These are phyloP conservation scores for Platalea minor DNA, from an alignment of 2,797 vertebrate species.

Conservation along the genomic window DNA sequence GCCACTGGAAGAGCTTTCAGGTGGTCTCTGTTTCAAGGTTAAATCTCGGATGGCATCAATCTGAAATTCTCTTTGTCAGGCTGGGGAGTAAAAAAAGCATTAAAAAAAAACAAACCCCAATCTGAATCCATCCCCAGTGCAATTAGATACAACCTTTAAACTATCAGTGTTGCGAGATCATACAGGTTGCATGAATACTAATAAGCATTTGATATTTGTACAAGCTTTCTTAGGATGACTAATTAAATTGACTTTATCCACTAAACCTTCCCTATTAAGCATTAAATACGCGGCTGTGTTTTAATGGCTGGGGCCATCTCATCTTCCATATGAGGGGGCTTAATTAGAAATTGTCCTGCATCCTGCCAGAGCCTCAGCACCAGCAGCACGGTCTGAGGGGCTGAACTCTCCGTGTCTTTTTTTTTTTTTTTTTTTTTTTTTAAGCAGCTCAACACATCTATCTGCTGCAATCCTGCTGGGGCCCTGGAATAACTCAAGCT, in stretches of 20 bases:
- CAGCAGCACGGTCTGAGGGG: not conserved
- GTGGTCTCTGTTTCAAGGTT: not conserved
- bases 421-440: not conserved
- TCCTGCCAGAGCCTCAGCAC: not conserved
- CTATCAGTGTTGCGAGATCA: not conserved
- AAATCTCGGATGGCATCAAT: not conserved
- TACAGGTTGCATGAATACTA: not conserved
- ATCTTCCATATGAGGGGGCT: not conserved
- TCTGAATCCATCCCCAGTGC: not conserved
- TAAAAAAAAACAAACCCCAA: not conserved
- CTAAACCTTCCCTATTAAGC: conserved; percentile 8
- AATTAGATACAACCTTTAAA: not conserved
- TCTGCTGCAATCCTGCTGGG: not conserved
- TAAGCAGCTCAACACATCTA: not conserved
- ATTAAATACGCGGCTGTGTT: not conserved
- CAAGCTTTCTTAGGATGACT: conserved; percentile 32
- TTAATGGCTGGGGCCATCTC: not conserved
- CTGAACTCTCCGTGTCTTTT: not conserved
- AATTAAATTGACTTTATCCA: conserved; percentile 44
- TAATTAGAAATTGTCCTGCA: not conserved
- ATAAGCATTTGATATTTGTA: conserved; percentile 21
- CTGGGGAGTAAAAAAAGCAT: not conserved
- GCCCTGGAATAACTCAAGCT: not conserved
- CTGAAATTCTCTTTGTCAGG: not conserved
- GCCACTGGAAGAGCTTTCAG: not conserved